phyloP scores from a whole-genome alignment of 2,113 vertebrate species.

The Pampusana beccarii region DNA sequence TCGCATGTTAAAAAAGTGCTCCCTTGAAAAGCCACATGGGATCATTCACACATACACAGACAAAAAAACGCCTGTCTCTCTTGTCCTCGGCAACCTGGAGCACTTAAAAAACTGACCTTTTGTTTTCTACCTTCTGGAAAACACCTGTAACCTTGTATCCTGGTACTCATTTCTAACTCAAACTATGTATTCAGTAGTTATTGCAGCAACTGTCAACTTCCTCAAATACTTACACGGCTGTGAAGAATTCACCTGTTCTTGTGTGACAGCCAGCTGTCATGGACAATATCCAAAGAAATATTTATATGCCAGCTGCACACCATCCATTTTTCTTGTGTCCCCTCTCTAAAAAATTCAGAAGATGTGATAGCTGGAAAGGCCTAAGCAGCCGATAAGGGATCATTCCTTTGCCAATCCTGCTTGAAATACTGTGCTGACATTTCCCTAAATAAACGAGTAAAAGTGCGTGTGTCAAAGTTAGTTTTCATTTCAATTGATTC shows the following conservation, averaged over 20 bases:
- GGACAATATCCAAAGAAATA: not conserved
- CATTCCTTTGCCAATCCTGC: not conserved
- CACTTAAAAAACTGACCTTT: not conserved
- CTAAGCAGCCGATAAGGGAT: not conserved
- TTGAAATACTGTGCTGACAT: not conserved
- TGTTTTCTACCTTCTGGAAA: not conserved
- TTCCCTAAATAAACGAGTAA: not conserved
- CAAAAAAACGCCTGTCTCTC: not conserved
- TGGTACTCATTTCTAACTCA: not conserved
- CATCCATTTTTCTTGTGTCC: not conserved
- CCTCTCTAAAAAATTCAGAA: not conserved
- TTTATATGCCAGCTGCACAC: not conserved
- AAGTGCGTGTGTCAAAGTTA: not conserved
- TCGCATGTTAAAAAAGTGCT: not conserved
- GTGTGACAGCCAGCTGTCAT: not conserved
- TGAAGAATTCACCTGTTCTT: not conserved
- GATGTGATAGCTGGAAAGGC: not conserved
- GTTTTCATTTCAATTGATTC: not conserved
- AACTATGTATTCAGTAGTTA: not conserved
- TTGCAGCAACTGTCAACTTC: slow-evolving; percentile 11
- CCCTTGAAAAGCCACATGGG: not conserved
- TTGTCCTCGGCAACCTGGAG: not conserved
- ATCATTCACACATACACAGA: not conserved
- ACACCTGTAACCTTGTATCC: not conserved
- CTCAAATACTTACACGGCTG: not conserved